Evolutionary conservation across 1,140 invertebrate genomes (phyloP).

Genomic region (Drosophila lacertosa): DNA sequence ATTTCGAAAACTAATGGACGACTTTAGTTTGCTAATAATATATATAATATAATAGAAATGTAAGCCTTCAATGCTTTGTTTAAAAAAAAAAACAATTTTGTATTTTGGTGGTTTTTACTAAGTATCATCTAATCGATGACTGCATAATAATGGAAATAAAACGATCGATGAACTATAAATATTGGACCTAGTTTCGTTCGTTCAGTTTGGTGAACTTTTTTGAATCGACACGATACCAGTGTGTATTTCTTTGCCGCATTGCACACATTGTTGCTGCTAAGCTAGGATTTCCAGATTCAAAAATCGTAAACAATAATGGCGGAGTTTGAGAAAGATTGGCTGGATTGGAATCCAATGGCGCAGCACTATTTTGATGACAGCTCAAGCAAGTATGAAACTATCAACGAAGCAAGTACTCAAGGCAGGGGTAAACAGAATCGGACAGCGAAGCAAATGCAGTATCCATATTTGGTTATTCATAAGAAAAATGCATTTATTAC

Average conservation of each 20-base stretch:
- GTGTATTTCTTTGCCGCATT: neutral
- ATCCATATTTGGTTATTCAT: slow-evolving; percentile 53
- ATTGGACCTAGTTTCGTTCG: too few relatives aligned
- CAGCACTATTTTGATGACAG: slow-evolving; percentile 34
- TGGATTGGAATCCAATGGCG: slow-evolving; percentile 52
- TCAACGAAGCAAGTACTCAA: neutral
- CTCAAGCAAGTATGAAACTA: slow-evolving; percentile 27
- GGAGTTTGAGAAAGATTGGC: slow-evolving; percentile 4
- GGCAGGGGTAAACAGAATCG: neutral
- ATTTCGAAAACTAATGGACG: too few relatives aligned
- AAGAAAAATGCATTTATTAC: slow-evolving; percentile 21
- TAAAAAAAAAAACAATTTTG: too few relatives aligned
- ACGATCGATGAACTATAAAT: too few relatives aligned
- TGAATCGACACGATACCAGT: neutral
- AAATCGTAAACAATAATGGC: slow-evolving; percentile 6
- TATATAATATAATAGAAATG: too few relatives aligned
- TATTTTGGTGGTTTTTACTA: too few relatives aligned
- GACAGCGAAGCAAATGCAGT: slow-evolving; percentile 6
- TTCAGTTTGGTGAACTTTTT: too few relatives aligned
- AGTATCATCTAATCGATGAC: too few relatives aligned
- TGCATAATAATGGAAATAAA: too few relatives aligned
- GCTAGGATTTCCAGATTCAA: neutral
- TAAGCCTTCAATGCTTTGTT: too few relatives aligned
- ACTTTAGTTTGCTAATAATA: too few relatives aligned
- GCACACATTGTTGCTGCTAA: neutral